A percentile compares a stretch with the other conserved stretches of the same genome.
Conservation (phyloP, 2,113 vertebrate genomes). For the Rissa tridactyla region DNA sequence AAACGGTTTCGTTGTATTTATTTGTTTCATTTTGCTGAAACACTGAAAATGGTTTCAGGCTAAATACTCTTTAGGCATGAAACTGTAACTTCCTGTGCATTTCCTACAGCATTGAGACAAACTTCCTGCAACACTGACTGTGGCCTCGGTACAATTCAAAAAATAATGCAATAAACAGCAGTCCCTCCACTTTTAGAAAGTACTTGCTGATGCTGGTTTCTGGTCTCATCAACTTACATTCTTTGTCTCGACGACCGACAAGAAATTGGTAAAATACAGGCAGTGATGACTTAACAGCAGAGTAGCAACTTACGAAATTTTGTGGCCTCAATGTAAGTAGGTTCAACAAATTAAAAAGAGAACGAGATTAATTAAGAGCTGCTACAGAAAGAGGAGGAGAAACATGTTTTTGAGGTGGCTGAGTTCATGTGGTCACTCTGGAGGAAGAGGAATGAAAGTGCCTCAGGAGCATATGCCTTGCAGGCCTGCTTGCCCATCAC, state of each 20-base stretch:
- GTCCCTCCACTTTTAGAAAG: not conserved
- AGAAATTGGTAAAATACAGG: not conserved
- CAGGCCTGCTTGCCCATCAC: not conserved
- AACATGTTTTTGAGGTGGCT: not conserved
- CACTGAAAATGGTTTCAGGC: not conserved
- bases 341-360: not conserved
- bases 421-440: not conserved
- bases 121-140: not conserved
- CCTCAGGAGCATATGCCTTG: accelerated
- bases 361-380: not conserved
- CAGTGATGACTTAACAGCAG: not conserved
- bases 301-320: not conserved
- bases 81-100: not conserved
- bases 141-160: not conserved
- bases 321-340: not conserved
- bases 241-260: not conserved
- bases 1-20: not conserved
- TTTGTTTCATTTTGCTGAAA: not conserved
- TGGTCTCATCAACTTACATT: not conserved
- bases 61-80: not conserved
- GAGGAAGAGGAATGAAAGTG: not conserved
- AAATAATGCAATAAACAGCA: not conserved
- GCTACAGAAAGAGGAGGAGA: not conserved
- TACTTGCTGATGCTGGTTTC: not conserved
- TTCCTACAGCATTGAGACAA: not conserved